Evolutionary conservation across 2,113 vertebrate species (phyloP).

Genomic region (Poeciliopsis prolifica): DNA sequence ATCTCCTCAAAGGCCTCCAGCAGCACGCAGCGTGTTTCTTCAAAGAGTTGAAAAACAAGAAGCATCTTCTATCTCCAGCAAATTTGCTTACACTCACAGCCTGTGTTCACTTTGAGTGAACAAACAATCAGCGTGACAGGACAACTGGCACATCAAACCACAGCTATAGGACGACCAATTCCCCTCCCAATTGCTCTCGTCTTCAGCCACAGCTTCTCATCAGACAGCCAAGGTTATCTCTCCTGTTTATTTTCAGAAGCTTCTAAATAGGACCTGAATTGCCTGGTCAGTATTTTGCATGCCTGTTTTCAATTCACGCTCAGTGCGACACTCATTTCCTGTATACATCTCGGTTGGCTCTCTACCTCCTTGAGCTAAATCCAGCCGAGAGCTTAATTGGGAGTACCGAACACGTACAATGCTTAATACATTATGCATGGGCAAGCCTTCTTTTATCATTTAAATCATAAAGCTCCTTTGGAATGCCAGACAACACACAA

Average conservation of each 20-base stretch:
- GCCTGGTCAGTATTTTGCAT: conserved; percentile 53
- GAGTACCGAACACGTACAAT: conserved; percentile 70
- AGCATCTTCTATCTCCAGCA: conserved; percentile 26
- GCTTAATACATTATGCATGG: conserved; percentile 77
- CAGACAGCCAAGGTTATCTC: conserved; percentile 35
- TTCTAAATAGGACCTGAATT: conserved; percentile 57
- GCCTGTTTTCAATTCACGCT: conserved; percentile 35
- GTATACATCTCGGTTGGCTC: conserved; percentile 15
- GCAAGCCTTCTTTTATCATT: conserved; percentile 75
- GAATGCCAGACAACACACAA: conserved; percentile 68
- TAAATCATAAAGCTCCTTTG: conserved; percentile 75
- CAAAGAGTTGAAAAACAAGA: conserved; percentile 46
- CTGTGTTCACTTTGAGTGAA: conserved; percentile 40
- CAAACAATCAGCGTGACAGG: conserved; percentile 60
- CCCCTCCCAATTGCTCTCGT: conserved; percentile 30
- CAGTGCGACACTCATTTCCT: conserved; percentile 49
- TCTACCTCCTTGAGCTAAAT: conserved; percentile 40
- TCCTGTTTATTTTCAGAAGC: conserved; percentile 27
- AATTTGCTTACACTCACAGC: conserved; percentile 1
- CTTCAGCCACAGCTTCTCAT: conserved; percentile 27
- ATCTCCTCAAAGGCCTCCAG: conserved; percentile 46
- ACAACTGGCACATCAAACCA: conserved; percentile 59
- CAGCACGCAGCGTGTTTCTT: conserved; percentile 43
- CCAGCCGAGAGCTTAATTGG: conserved; percentile 69
- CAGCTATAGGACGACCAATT: conserved; percentile 30